Percentiles rank a stretch among this genome's conserved stretches.
Evolutionary conservation across 2,888 invertebrate genomes (phyloP).

Genomic region (Polietes domitor): DNA sequence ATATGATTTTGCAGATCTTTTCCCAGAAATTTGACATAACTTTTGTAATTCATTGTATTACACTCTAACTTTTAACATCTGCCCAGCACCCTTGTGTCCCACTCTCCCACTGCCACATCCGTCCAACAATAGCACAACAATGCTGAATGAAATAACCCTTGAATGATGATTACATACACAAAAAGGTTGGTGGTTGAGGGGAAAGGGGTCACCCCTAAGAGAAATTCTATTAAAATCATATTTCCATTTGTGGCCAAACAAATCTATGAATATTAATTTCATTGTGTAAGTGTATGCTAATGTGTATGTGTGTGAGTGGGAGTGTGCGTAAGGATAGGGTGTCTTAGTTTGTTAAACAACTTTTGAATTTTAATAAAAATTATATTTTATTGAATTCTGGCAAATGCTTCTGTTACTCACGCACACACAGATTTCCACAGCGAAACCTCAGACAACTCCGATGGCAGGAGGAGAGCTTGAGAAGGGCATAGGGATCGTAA

Average conservation of each 20-base stretch:
- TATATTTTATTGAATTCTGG: slow-evolving; percentile 9
- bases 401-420: neutral
- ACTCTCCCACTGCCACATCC: neutral
- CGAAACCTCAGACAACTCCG: neutral
- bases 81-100: neutral
- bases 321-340: neutral
- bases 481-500: neutral
- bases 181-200: neutral
- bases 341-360: neutral
- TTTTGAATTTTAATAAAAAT: slow-evolving; percentile 35
- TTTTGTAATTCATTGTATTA: neutral
- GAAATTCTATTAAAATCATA: slow-evolving; percentile 31
- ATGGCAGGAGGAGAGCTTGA: neutral
- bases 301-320: neutral
- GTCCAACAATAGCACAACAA: neutral
- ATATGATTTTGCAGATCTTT: neutral
- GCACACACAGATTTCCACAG: neutral
- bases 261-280: slow-evolving; percentile 48
- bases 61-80: neutral
- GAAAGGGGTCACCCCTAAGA: neutral
- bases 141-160: neutral
- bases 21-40: neutral
- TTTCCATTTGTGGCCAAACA: slow-evolving; percentile 28
- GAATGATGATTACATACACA: neutral
- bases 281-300: slow-evolving; percentile 3